phyloP scores from a whole-genome alignment of 2,113 vertebrate species.

The Oreotrochilus melanogaster region DNA sequence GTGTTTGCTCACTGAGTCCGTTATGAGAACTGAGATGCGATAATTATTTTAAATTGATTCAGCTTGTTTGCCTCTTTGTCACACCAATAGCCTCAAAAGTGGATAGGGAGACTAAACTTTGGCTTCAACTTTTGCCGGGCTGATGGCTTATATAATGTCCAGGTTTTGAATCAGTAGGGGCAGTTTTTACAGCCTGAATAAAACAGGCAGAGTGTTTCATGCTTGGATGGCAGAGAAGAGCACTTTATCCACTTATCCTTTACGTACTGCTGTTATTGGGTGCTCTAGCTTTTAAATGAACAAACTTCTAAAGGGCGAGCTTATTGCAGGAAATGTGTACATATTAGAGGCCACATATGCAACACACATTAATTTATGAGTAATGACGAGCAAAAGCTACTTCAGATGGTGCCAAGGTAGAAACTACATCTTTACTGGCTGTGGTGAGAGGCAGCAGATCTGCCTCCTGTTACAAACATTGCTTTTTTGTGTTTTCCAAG shows the following conservation, averaged over 20 bases:
- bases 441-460: not conserved
- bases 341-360: not conserved
- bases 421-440: not conserved
- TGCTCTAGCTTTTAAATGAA: not conserved
- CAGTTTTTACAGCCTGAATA: not conserved
- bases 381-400: not conserved
- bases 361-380: not conserved
- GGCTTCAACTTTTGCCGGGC: not conserved
- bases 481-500: not conserved
- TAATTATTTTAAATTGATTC: slow-evolving; percentile 8
- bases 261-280: not conserved
- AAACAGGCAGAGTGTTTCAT: not conserved
- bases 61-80: not conserved
- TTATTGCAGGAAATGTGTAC: not conserved
- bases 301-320: not conserved
- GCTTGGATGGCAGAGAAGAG: not conserved
- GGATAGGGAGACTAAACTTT: not conserved
- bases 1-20: not conserved
- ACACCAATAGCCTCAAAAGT: not conserved
- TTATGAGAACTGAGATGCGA: not conserved
- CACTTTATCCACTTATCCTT: not conserved
- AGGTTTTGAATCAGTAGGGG: not conserved
- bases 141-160: not conserved
- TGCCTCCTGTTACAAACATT: not conserved
- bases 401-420: not conserved